Percentiles rank a stretch among this genome's conserved stretches.
These are phyloP conservation scores for Sigmodon hispidus DNA, from an alignment of 2,113 vertebrate genomes.

Conservation along the genomic window DNA sequence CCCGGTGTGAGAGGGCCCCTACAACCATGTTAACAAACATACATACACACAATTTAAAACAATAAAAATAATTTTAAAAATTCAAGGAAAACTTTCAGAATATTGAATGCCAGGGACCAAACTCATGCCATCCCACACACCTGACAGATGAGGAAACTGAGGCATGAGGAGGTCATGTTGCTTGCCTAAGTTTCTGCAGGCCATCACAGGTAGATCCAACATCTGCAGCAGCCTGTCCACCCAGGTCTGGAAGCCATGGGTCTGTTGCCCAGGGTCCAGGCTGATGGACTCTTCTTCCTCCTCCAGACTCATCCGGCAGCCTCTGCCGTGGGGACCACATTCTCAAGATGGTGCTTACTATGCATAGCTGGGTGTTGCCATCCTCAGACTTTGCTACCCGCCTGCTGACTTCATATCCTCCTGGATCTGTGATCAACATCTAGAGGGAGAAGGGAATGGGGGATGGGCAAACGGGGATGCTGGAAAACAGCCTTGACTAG, in stretches of 20 bases:
- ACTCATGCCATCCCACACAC: background rate
- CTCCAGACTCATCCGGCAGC: conserved; percentile 79
- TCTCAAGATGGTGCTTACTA: conserved; percentile 84
- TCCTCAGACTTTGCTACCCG: conserved; percentile 79
- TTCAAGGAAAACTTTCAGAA: background rate
- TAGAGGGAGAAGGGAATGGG: background rate
- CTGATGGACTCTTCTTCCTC: background rate
- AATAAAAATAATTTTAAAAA: background rate
- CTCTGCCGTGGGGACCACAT: conserved; percentile 77
- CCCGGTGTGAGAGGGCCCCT: background rate
- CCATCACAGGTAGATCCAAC: background rate
- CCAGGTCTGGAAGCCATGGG: background rate
- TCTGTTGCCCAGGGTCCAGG: background rate
- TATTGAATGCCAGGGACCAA: background rate
- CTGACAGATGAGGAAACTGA: background rate
- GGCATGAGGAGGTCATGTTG: background rate
- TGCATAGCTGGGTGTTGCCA: conserved; percentile 85
- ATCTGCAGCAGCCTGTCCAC: background rate
- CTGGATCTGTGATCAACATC: background rate
- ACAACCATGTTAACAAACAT: background rate
- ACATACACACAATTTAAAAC: background rate
- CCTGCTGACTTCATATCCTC: conserved; percentile 85
- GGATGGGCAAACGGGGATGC: background rate
- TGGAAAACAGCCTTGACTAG: conserved; percentile 78
- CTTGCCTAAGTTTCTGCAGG: background rate